Evolutionary conservation across 2,888 invertebrate species (phyloP).

Genomic region (Pristionchus arcanus): DNA sequence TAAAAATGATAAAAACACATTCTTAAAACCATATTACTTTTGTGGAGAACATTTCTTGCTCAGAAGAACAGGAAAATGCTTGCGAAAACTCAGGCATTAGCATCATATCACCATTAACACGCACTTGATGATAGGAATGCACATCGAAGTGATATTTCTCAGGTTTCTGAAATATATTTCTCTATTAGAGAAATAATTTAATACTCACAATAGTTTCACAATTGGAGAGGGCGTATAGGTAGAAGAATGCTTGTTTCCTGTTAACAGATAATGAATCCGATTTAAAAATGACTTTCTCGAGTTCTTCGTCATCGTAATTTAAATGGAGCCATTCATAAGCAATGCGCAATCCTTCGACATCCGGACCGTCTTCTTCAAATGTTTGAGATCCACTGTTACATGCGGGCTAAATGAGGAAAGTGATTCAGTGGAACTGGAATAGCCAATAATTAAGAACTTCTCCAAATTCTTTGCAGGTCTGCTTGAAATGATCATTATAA

Average conservation of each 20-base stretch:
- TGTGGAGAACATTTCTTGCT: not conserved
- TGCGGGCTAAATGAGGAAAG: not conserved
- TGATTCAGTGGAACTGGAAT: too few species aligned
- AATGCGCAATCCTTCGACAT: not conserved
- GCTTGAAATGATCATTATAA: not conserved
- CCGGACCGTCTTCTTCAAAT: not conserved
- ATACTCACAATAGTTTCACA: not conserved
- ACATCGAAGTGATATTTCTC: not conserved
- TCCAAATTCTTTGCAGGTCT: not conserved
- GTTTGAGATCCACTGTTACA: not conserved
- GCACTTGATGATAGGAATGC: not conserved
- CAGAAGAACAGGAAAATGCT: not conserved
- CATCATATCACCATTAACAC: not conserved
- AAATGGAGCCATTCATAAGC: not conserved
- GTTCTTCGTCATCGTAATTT: not conserved
- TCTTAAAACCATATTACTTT: not conserved
- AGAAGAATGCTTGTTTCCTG: not conserved
- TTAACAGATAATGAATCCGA: not conserved
- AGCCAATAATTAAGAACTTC: not conserved
- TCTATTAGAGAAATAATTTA: not conserved
- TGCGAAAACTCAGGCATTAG: slow-evolving; percentile 5
- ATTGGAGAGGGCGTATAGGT: not conserved
- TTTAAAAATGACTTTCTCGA: not conserved
- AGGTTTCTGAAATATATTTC: not conserved
- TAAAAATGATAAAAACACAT: not conserved